Evolutionary conservation across 2,797 vertebrate species (phyloP).

Genomic region (Benthosema pterotum): DNA sequence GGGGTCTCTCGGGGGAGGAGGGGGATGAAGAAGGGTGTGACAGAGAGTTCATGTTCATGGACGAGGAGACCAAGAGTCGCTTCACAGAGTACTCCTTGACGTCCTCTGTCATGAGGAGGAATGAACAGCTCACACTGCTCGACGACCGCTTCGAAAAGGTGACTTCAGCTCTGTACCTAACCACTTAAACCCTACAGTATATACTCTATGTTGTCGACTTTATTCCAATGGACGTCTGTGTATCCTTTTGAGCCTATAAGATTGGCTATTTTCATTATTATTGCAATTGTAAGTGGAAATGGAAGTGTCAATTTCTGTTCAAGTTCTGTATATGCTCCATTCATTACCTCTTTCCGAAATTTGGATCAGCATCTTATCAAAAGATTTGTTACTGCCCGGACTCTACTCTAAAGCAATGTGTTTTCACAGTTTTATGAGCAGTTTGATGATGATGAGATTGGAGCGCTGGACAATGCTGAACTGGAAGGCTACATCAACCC

Average conservation of each 20-base stretch:
- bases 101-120: conserved; percentile 94
- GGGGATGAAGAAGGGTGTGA: conserved; percentile 5
- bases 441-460: conserved; percentile 96
- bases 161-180: conserved; percentile 13
- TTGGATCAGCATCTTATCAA: too few relatives aligned
- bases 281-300: too few relatives aligned
- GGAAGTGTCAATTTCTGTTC: too few relatives aligned
- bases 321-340: too few relatives aligned
- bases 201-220: too few relatives aligned
- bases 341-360: too few relatives aligned
- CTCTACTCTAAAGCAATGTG: too few relatives aligned
- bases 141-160: conserved; percentile 97
- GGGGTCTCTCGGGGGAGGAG: conserved; percentile 76
- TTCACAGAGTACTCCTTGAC: conserved; percentile 96
- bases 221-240: too few relatives aligned
- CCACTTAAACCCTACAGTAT: too few relatives aligned
- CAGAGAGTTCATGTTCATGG: conserved; percentile 84
- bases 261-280: too few relatives aligned
- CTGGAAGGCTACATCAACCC: conserved; percentile 91
- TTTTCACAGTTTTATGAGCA: conserved; percentile 90
- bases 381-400: too few relatives aligned
- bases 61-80: conserved; percentile 94
- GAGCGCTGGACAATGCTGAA: conserved; percentile 93
- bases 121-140: conserved; percentile 91
- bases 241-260: too few relatives aligned